These are phyloP conservation scores for Scaptomyza graminum DNA, from an alignment of 1,140 invertebrate genomes.

Conservation along the genomic window DNA sequence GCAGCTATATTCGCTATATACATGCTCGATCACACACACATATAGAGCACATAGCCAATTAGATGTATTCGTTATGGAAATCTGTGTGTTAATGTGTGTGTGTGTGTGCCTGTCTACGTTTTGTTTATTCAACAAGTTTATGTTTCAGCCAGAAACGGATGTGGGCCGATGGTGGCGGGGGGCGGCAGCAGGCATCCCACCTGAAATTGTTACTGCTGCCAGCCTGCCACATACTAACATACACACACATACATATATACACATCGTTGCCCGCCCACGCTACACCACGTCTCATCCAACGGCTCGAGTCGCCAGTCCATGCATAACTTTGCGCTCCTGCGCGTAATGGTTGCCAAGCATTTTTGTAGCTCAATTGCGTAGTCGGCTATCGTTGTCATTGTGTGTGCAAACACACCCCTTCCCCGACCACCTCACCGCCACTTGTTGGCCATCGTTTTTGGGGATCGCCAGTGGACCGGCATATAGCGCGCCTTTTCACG, in stretches of 20 bases:
- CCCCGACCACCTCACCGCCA: constrained; percentile 29
- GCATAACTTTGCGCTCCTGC: constrained; percentile 33
- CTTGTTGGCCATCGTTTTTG: constrained; percentile 65
- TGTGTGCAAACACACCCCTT: not conserved
- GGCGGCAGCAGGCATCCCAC: constrained; percentile 33
- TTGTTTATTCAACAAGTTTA: constrained; percentile 70
- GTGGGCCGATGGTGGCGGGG: constrained; percentile 10
- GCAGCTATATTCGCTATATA: constrained; percentile 22
- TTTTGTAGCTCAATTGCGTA: constrained; percentile 44
- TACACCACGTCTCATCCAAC: not conserved
- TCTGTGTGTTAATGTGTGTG: constrained; percentile 11
- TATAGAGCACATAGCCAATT: constrained; percentile 55
- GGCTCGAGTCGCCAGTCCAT: constrained; percentile 15
- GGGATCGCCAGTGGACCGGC: constrained; percentile 29
- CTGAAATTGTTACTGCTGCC: constrained; percentile 49
- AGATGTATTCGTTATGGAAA: constrained; percentile 64
- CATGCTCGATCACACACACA: constrained; percentile 5
- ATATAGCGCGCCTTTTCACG: constrained; percentile 61
- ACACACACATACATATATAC: constrained; percentile 3
- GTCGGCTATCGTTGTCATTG: constrained; percentile 8
- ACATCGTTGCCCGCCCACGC: constrained; percentile 18
- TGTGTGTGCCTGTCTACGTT: constrained; percentile 27
- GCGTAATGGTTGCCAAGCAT: constrained; percentile 38
- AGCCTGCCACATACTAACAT: constrained; percentile 3
- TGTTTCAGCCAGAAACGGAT: constrained; percentile 58